Percentiles rank a stretch among this genome's conserved stretches.
These are phyloP conservation scores for Ceratitis capitata DNA, from an alignment of 1,140 invertebrate genomes.

Conservation along the genomic window DNA sequence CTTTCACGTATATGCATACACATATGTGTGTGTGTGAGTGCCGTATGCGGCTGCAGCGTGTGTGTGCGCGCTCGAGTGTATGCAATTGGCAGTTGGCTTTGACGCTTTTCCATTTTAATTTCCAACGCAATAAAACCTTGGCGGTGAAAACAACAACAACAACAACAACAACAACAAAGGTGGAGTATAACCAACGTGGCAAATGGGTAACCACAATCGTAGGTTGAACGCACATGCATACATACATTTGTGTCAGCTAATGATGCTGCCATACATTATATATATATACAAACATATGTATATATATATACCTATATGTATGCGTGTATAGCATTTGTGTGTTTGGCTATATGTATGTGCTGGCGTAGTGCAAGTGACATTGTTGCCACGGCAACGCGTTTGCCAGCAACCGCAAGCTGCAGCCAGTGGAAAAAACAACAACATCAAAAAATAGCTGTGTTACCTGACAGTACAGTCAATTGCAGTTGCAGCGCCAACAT, in stretches of 20 bases:
- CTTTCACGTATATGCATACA: not conserved
- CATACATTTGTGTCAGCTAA: constrained; percentile 14
- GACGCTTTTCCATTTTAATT: constrained; percentile 36
- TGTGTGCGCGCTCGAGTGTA: not conserved
- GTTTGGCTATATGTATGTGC: not conserved
- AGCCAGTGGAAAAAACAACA: not conserved
- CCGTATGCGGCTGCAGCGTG: not conserved
- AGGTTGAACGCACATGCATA: no score
- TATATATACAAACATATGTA: no score
- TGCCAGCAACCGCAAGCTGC: not conserved
- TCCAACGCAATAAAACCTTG: constrained; percentile 28
- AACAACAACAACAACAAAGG: not conserved
- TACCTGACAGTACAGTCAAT: constrained; percentile 2
- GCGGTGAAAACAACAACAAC: not conserved
- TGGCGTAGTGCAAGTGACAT: constrained; percentile 7
- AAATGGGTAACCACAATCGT: constrained; percentile 10
- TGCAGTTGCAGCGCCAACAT: not conserved
- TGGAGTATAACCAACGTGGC: not conserved
- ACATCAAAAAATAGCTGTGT: not conserved
- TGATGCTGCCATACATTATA: constrained; percentile 10
- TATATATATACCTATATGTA: no score
- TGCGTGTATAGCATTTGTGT: not conserved
- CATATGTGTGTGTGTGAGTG: not conserved
- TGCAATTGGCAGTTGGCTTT: constrained; percentile 33
- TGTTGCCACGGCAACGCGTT: constrained; percentile 22